phyloP scores from a whole-genome alignment of 2,888 invertebrate genomes.

The Eristalis tenax region DNA sequence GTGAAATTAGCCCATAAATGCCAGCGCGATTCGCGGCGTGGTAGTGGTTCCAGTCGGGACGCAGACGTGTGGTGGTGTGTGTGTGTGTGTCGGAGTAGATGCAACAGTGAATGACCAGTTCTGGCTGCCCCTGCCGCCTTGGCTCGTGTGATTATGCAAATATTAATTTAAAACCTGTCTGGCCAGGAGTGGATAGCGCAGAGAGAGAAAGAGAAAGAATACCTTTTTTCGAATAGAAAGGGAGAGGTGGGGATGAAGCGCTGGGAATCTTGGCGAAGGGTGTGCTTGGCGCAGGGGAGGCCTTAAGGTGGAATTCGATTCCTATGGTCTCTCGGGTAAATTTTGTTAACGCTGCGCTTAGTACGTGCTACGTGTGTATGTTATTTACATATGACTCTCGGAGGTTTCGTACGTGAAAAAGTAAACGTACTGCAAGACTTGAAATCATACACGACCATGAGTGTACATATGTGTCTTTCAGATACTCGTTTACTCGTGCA shows the following conservation, averaged over 20 bases:
- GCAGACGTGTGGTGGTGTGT: neutral
- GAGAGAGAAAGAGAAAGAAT: neutral
- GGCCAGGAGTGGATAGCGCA: neutral
- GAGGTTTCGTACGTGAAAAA: slow-evolving; percentile 10
- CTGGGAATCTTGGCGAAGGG: neutral
- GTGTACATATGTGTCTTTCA: neutral
- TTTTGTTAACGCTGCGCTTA: slow-evolving; percentile 50
- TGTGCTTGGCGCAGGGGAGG: neutral
- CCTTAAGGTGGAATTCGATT: slow-evolving; percentile 36
- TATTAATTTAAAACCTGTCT: slow-evolving; percentile 70
- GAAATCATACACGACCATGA: neutral
- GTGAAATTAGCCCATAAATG: slow-evolving; percentile 41
- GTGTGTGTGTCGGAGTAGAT: slow-evolving; percentile 3
- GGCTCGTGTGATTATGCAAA: slow-evolving; percentile 56
- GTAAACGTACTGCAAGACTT: slow-evolving; percentile 1
- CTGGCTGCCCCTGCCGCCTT: slow-evolving; percentile 7
- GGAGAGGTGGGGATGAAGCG: neutral
- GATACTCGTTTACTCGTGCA: neutral
- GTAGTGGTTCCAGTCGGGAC: slow-evolving; percentile 1
- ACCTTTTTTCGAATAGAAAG: neutral
- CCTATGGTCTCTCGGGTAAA: slow-evolving; percentile 16
- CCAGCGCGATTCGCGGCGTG: neutral
- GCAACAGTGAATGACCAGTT: slow-evolving; percentile 58
- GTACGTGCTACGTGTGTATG: slow-evolving; percentile 30
- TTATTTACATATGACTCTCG: slow-evolving; percentile 3